Conservation (phyloP, 2,797 vertebrate genomes). For the Gymnothorax reevesii region DNA sequence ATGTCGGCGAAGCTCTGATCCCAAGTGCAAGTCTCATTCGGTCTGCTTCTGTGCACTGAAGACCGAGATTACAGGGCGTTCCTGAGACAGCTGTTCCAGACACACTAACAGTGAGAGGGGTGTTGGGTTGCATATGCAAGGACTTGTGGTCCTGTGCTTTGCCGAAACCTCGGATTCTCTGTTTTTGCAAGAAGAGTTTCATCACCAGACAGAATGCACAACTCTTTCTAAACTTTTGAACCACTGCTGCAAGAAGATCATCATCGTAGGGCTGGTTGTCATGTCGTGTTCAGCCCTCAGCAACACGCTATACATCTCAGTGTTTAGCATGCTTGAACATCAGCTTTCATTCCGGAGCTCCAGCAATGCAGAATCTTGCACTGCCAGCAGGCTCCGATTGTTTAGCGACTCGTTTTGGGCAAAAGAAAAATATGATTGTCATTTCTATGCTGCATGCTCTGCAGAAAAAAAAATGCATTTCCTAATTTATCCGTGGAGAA, state of each 20-base stretch:
- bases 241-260: no score
- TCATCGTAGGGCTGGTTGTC: no score
- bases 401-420: no score
- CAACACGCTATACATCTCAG: no score
- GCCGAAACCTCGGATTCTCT: conserved; percentile 31
- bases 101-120: conserved; percentile 45
- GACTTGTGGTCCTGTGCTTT: conserved; percentile 39
- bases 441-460: no score
- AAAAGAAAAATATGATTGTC: no score
- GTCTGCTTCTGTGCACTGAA: conserved; percentile 46
- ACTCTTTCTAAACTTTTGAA: no score
- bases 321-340: no score
- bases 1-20: conserved; percentile 42
- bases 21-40: conserved; percentile 42
- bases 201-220: background rate
- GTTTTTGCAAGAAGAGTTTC: background rate
- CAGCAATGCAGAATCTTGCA: conserved; percentile 57
- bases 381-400: no score
- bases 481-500: no score
- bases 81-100: conserved; percentile 53
- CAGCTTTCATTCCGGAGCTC: background rate
- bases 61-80: conserved; percentile 54
- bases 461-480: no score
- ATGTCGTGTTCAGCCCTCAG: no score
- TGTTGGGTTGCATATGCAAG: conserved; percentile 37